Evolutionary conservation across 2,797 vertebrate species (phyloP), one percentile per base, ranked within the genome.

Genomic region (Nyctalus aviator): DNA sequence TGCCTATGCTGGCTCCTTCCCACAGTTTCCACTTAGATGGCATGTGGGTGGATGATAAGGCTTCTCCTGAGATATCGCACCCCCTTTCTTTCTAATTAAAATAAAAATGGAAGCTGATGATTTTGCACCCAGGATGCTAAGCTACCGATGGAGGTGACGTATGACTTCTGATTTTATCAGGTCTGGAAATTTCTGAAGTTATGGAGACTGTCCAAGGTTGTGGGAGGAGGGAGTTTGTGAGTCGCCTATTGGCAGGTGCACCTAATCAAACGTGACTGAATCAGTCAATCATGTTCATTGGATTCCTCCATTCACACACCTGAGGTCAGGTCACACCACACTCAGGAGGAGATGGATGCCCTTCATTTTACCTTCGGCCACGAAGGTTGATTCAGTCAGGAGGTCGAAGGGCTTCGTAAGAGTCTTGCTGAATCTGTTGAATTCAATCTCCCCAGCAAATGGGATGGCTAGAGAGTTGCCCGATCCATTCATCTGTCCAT

Each of bases 81-180:
- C 48, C 20, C 9, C 75, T 3, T 71, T 82, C 62, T 87, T 90
- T 88, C 78, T 57, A 48, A 88, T 75, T 41, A 83, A 90, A 86
- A 83, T 88, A 48, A 93, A 95, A 90, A 76, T 76, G 21, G 77
- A 79, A 88, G 11, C 76, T 72, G 41, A 41, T 83, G 57, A 88
- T 66, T 82, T 75, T 90, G n/a, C n/a, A 92, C 20, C 66, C 72
- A 93, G 3, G 32, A 77, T 73, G 12, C 41, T 76, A 66, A 88
- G 27, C 53, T 76, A 30, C 37, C 4, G 44, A 10, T 27, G 50
- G 50, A 72, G 7, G 76, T 53, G 41, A 72, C 59, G 2, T 66
- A 37, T 59, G 30, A 69, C 53, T 88, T 84, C 55, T 68, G 78
- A 50, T 90, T 71, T 44, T 15, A 87, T 82, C 18, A 73, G 50